Evolutionary conservation across 2,113 vertebrate species (phyloP).

Genomic region (Channa maculata): DNA sequence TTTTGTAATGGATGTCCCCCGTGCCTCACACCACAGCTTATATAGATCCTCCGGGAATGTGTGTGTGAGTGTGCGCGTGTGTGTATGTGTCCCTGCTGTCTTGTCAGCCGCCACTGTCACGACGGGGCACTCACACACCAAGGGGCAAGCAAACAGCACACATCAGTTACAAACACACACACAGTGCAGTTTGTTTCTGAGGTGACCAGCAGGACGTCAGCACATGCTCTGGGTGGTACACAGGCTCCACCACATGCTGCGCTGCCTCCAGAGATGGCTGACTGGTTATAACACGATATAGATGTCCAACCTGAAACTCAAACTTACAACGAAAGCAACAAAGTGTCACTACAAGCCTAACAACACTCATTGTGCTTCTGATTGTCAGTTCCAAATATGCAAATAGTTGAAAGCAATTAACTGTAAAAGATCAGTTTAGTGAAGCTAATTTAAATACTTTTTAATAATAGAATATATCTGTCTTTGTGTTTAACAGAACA

Average conservation of each 20-base stretch:
- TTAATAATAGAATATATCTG: constrained; percentile 1
- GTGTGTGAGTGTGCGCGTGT: constrained; percentile 25
- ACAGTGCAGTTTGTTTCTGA: constrained; percentile 40
- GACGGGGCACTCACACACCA: constrained; percentile 46
- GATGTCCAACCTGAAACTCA: constrained; percentile 11
- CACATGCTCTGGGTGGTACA: constrained; percentile 32
- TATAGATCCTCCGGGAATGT: constrained; percentile 60
- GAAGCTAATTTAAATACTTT: background rate
- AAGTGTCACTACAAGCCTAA: background rate
- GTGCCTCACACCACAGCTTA: constrained; percentile 63
- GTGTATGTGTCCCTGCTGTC: constrained; percentile 61
- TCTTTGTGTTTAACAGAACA: constrained; percentile 1
- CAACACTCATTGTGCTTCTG: background rate
- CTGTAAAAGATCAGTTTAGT: constrained; percentile 12
- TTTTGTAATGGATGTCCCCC: constrained; percentile 73
- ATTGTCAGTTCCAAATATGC: background rate
- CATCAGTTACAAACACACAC: constrained; percentile 27
- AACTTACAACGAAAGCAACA: background rate
- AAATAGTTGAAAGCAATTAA: constrained; percentile 23
- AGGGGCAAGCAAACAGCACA: constrained; percentile 46
- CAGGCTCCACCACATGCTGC: constrained; percentile 30
- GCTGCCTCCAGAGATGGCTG: constrained; percentile 27
- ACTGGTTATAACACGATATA: constrained; percentile 34
- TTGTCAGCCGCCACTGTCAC: constrained; percentile 60
- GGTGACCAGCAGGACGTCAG: constrained; percentile 44